Percentiles rank a stretch among this genome's conserved stretches.
Evolutionary conservation across 53 echinoderm and acorn worm species (phyloP).

Genomic region (Henricia sp.): DNA sequence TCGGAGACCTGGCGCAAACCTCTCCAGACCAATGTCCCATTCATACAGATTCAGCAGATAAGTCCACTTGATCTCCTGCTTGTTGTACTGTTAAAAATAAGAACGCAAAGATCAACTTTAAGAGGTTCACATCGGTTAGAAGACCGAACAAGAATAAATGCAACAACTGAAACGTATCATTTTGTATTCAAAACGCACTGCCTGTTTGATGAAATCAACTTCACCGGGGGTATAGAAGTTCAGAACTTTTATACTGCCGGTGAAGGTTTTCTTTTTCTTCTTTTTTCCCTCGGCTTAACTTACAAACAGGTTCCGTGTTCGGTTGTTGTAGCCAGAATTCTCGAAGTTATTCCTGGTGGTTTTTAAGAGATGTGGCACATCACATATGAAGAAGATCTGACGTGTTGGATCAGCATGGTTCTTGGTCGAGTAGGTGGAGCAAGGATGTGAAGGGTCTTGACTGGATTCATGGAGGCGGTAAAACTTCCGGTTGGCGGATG

Average conservation of each 20-base stretch:
- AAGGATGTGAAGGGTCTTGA: not conserved
- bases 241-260: too few species aligned
- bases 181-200: not conserved
- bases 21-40: constrained; percentile 9
- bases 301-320: not conserved
- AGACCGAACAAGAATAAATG: not conserved
- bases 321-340: not conserved
- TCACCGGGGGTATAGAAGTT: too few species aligned
- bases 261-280: too few species aligned
- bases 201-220: too few species aligned
- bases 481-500: constrained; percentile 39
- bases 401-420: not conserved
- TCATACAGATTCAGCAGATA: constrained; percentile 53
- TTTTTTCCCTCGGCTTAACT: too few species aligned
- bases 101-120: not conserved
- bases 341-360: too few species aligned
- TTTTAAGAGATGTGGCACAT: too few species aligned
- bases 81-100: constrained; percentile 42
- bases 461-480: constrained; percentile 13
- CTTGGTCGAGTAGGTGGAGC: not conserved
- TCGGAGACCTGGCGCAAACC: constrained; percentile 28
- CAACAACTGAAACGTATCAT: not conserved
- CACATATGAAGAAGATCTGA: too few species aligned
- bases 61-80: constrained; percentile 44
- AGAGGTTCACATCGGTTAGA: not conserved